Evolutionary conservation across 1,140 invertebrate genomes (phyloP), one percentile per base, ranked within the genome.

Genomic region (Physella acuta): DNA sequence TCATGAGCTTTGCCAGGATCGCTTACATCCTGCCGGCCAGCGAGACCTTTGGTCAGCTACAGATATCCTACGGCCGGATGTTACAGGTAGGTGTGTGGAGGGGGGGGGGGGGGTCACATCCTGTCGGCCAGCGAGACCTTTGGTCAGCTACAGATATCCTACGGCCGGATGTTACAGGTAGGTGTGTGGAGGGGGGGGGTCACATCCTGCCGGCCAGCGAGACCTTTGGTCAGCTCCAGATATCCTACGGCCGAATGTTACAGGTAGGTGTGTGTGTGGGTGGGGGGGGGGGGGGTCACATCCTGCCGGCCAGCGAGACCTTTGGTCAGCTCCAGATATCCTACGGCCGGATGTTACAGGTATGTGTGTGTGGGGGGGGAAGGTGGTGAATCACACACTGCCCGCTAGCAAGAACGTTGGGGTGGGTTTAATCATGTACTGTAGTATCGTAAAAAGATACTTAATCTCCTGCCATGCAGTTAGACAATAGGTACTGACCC

Each of bases 1-100:
- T 78, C 16, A 68, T 78, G 61, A 79, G 76, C 53, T 79, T 79
- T 52, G 73, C 74, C 3, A 61, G 78, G 14, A 77, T 78, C 16
- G 77, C 77, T 28, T 79, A 79, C 64, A 72, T 81, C 33, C 72
- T 81, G 0, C 78, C 79, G 1, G 76, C 78, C 68, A 80, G 70
- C 61, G 76, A 79, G 62, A 73, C 71, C 28, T 74, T 80, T 51
- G 79, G 79, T 8, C 78, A 78, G 71, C 71, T 81, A 33, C 92
- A 94, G 86, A 93, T 95, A 24, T 94, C 93, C 0, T 86, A 95
- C 24, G 93, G 93, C 64, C 87, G 93, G 77, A 95, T 96, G 93
- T 92, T 95, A 63, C 66, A 68, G 66, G 66, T 68, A 36, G 39
- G 5, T 30, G 26, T 55, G n/a, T n/a, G n/a, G n/a, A n/a, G n/a